Percentiles rank a stretch among this genome's conserved stretches.
Conservation (phyloP, 2,797 vertebrate species). For the Myotis vivesi region DNA sequence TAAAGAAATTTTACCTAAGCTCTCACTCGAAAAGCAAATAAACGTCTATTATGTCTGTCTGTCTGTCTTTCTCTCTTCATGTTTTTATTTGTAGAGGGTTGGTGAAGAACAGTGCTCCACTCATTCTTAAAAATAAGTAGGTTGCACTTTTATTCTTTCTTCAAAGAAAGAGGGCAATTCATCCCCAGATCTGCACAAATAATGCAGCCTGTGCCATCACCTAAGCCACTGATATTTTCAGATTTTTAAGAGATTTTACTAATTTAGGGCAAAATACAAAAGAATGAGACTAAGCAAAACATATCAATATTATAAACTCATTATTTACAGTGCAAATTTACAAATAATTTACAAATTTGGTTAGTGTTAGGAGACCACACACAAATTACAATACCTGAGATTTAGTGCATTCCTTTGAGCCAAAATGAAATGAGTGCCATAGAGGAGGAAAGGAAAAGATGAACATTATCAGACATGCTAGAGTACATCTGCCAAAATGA, state of each 20-base stretch:
- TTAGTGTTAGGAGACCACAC: conserved; percentile 82
- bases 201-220: not conserved
- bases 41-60: not conserved
- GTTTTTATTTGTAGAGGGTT: conserved; percentile 33
- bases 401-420: conserved; percentile 98
- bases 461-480: conserved; percentile 91
- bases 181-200: not conserved
- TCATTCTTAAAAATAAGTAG: conserved; percentile 2
- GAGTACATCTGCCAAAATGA: conserved; percentile 83
- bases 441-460: conserved; percentile 95
- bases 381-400: conserved; percentile 95
- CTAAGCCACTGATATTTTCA: not conserved
- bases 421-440: conserved; percentile 93
- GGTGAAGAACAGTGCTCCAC: not conserved
- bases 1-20: not conserved
- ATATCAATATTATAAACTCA: conserved; percentile 60
- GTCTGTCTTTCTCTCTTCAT: not conserved
- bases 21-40: not conserved
- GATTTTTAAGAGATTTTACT: not conserved
- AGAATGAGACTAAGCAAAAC: conserved; percentile 55
- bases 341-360: conserved; percentile 66
- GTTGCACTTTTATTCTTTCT: not conserved
- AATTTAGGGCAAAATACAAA: conserved; percentile 35
- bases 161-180: not conserved
- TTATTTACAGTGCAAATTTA: conserved; percentile 77